Base-by-base conservation (phyloP, 2,888 invertebrate genomes). In the Laspeyria flexula region DNA sequence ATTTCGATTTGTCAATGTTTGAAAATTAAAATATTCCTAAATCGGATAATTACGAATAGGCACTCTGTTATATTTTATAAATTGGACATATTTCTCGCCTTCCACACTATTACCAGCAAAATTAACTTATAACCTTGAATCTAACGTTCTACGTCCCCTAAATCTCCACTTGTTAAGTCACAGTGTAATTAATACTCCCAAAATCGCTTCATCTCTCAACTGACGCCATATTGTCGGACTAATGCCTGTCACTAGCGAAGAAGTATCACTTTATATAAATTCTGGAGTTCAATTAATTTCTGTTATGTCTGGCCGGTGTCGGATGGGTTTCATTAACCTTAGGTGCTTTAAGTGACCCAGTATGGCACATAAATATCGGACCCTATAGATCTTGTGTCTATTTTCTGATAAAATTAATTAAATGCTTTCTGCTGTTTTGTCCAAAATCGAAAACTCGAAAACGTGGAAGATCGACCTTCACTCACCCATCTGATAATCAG, bases 211-310 rank as follows among this genome's bases (percentile, higher is more conserved):
- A 49, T 47, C 68, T 50, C 49, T 7, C 66, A 34, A 44, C 63
- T 77, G 67, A 35, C 2, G 5, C 70, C 73, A 50, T 42, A 29
- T 39, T 43, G 46, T 40, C 42, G 56, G 66, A 71, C 77, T 79
- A 83, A 82, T 77, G 81, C 82, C 82, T 83, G 85, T 86, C 83
- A 79, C 78, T 75, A 59, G 71, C 60, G 76, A 83, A 86, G 86
- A 87, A 84, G 86, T 86, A 90, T 88, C 74, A 81, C 81, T 83
- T 82, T 80, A 85, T 86, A 88, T 85, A 88, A 88, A 88, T 89
- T 86, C 80, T 79, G 68, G 42, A 70, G 73, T 82, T 81, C 86
- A 84, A 88, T 89, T 89, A 88, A 88, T 89, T 85, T 82, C 67
- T 75, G 81, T 84, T 83, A 82, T 84, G 81, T 83, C 79, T 78